These are phyloP conservation scores for Leptopilina drosophilae DNA, from an alignment of 2,888 invertebrate genomes.

Conservation along the genomic window DNA sequence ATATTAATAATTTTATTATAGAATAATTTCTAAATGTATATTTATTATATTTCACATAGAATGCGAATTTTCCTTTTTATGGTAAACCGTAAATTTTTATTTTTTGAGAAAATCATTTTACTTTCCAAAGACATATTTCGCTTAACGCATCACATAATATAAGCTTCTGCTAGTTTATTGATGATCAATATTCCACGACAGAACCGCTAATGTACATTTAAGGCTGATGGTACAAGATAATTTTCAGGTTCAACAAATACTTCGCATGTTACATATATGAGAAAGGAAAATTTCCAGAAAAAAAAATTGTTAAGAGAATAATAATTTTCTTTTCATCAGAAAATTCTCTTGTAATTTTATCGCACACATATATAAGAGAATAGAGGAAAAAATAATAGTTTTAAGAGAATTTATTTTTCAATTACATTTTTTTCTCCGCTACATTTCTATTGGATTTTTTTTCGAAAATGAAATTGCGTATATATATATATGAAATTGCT, in stretches of 20 bases:
- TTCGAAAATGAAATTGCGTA: no score
- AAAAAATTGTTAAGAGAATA: not conserved
- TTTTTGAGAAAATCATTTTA: conserved; percentile 27
- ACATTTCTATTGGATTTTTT: not conserved
- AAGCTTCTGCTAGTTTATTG: conserved; percentile 4
- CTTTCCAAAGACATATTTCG: conserved; percentile 15
- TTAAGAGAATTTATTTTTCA: no score
- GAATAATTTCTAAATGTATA: not conserved
- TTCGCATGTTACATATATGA: not conserved
- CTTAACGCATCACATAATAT: conserved; percentile 9
- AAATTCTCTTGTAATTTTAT: conserved; percentile 6
- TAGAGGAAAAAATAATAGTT: no score
- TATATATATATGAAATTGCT: no score
- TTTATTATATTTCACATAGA: not conserved
- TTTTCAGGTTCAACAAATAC: conserved; percentile 12
- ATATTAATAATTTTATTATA: no score
- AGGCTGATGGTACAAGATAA: conserved; percentile 10
- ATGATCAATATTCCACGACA: conserved; percentile 34
- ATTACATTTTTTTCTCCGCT: no score
- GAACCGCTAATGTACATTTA: conserved; percentile 36
- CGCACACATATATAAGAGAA: no score
- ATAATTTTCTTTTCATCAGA: not conserved
- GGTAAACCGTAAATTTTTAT: not conserved
- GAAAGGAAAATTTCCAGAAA: not conserved
- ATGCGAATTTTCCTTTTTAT: not conserved